Evolutionary conservation across 2,113 vertebrate species (phyloP), one percentile per base, ranked within the genome.

Genomic region (Gnathonemus echidnorhynchus): DNA sequence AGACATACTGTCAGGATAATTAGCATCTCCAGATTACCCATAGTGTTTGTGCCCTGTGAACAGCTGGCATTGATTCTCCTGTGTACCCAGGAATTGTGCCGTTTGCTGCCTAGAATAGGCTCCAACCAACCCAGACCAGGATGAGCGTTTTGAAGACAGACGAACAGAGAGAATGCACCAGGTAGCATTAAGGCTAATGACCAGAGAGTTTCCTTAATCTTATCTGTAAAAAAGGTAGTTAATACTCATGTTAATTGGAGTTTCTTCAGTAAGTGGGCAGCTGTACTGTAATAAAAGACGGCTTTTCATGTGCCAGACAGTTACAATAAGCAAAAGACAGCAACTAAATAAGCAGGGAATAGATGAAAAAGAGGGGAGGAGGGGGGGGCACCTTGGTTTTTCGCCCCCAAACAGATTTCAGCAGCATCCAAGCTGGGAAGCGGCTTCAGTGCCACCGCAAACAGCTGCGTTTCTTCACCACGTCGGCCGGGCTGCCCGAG

Each of bases 311-410:
- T 48, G 80, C 80, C 39, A 48, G 80, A 45, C 45, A 46, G 45
- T 46, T 84, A n/a, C 42, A 45, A 46, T 24, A 84, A 48, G 39
- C 70, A 48, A 11, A 84, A 84, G 7, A 84, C 77, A 83, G 39
- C 39, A 83, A 42, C 15, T 48, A n/a, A n/a, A 53, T 5, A 35
- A 13, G 48, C n/a, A 19, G n/a, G 49, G 27, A 11, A 4, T 56
- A 56, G n/a, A 42, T n/a, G 21, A 56, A 42, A 39, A 88, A 0
- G 17, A 24, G 50, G 13, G n/a, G 17, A 86, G 85, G 49, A 88
- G 39, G 49, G 35, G 49, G 35, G 45, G 88, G 87, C 48, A 83
- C 62, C 11, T 39, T 93, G 92, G 89, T 92, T 93, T 92, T 91
- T 93, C 80, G 93, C 84, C 31, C 35, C 83, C 52, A 88, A 24